These are phyloP conservation scores for Falco concolor DNA, from an alignment of 2,797 vertebrate species.

Conservation along the genomic window DNA sequence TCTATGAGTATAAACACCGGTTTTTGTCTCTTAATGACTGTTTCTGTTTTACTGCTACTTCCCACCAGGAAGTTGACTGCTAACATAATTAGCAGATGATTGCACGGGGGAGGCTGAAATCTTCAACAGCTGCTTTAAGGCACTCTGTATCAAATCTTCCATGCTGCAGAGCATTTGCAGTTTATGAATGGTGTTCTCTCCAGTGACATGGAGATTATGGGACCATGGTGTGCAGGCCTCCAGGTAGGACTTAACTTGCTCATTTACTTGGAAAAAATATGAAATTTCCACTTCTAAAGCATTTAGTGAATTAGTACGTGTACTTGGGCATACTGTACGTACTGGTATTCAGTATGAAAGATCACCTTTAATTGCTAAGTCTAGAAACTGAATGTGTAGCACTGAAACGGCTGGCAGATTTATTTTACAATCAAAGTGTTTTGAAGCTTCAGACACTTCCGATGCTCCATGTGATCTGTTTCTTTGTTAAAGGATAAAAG, in stretches of 20 bases:
- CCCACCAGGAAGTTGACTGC: slow-evolving; percentile 58
- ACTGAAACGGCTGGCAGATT: background rate
- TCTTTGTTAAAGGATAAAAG: background rate
- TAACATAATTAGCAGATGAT: slow-evolving; percentile 61
- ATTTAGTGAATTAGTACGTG: background rate
- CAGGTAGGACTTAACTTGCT: background rate
- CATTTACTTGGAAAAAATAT: background rate
- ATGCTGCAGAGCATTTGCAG: background rate
- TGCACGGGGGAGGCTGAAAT: slow-evolving; percentile 31
- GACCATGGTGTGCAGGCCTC: background rate
- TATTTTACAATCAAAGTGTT: background rate
- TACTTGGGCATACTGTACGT: background rate
- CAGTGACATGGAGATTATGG: background rate
- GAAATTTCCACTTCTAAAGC: background rate
- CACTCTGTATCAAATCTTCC: background rate
- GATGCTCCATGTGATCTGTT: background rate
- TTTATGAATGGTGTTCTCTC: background rate
- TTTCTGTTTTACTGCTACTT: slow-evolving; percentile 61
- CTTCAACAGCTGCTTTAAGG: slow-evolving; percentile 46
- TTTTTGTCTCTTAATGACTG: slow-evolving; percentile 50
- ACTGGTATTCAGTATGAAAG: background rate
- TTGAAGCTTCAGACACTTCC: background rate
- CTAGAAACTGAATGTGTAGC: background rate
- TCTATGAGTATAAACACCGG: slow-evolving; percentile 32
- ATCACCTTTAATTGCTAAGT: background rate